Base-by-base conservation (phyloP, 1,140 invertebrate species). In the Pogonomyrmex barbatus region DNA sequence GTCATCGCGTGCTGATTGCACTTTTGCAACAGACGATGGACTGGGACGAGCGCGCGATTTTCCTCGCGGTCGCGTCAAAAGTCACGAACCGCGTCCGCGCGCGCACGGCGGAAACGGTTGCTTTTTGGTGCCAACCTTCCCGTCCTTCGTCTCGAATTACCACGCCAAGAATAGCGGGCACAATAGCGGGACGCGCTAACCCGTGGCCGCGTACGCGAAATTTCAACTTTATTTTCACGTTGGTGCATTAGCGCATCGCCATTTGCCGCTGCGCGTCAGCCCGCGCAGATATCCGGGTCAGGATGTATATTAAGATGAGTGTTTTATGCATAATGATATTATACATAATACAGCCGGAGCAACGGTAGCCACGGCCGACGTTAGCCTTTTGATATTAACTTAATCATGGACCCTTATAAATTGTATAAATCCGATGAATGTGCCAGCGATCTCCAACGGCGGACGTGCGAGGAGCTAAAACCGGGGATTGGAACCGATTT, bases 181-280 rank as follows among this genome's bases (percentile, higher is more conserved):
- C 79, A 73, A 83, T 83, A 83, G 79, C 54, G 67, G 30, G 39
- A n/a, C 79, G 54, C 78, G 78, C 68, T 47, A 75, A 47, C 45
- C 39, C 52, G 54, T 14, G 24, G 47, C 56, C 39, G 50, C 54
- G 76, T 24, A 30, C 52, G 67, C 54, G 68, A 58, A 47, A 83
- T 83, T 82, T 82, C 68, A 75, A 83, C 79, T 83, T 83, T 83
- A 83, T 83, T 83, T 75, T 58, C 79, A 52, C 79, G 58, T 45
- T 70, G 63, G 9, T 68, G 78, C 30, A 75, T 83, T 73, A 60
- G 30, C 62, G 36, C n/a, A n/a, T 81, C 56, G 42, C 33, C 33
- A 47, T 30, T 47, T 12, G 33, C 2, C 24, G 4, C 12, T n/a
- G n/a, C 14, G 45, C 33, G 12, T 4, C 5, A n/a, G 12, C 14